Evolutionary conservation across 2,888 invertebrate genomes (phyloP).

Genomic region (Drosophila mayaguana): DNA sequence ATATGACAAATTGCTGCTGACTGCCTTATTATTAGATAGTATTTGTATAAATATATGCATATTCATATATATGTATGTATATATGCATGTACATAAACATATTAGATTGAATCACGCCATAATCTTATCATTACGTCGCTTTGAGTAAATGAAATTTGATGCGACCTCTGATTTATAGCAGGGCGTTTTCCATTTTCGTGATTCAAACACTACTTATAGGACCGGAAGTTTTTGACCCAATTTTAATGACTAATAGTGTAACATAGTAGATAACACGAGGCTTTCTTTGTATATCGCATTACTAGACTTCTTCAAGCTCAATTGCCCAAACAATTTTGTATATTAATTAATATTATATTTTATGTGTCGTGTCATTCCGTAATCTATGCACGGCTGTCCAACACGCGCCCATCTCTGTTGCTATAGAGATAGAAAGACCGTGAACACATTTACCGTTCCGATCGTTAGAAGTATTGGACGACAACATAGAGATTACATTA

Average conservation of each 20-base stretch:
- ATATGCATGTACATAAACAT: background rate
- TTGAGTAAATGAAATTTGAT: slow-evolving; percentile 33
- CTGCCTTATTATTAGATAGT: background rate
- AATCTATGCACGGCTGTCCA: background rate
- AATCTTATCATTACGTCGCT: slow-evolving; percentile 37
- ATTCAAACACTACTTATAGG: background rate
- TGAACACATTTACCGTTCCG: slow-evolving; percentile 2
- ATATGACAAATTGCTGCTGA: slow-evolving; percentile 7
- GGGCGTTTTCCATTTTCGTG: slow-evolving; percentile 2
- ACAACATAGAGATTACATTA: background rate
- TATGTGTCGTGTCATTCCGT: background rate
- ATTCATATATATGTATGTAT: background rate
- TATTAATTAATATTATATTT: background rate
- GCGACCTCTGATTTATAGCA: slow-evolving; percentile 6
- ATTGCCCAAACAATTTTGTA: background rate
- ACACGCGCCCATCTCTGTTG: background rate
- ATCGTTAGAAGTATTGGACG: background rate
- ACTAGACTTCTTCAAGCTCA: background rate
- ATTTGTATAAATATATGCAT: background rate
- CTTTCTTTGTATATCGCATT: no score
- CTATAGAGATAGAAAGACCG: background rate
- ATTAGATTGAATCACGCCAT: slow-evolving; percentile 27
- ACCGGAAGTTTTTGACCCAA: background rate
- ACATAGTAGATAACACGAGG: background rate
- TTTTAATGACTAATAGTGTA: background rate